phyloP scores from a whole-genome alignment of 2,888 invertebrate genomes.

The Trachelus tabidus region DNA sequence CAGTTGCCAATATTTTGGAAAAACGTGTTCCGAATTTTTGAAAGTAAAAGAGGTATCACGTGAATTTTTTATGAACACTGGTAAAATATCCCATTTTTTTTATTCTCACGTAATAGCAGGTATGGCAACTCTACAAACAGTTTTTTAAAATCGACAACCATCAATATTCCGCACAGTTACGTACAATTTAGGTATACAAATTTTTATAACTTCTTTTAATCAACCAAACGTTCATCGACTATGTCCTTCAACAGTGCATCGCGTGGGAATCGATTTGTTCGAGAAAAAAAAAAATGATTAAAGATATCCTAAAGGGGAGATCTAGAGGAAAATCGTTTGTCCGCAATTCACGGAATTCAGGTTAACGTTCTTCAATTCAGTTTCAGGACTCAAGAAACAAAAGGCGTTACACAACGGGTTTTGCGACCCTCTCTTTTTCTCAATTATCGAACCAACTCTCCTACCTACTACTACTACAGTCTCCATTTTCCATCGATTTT shows the following conservation, averaged over 20 bases:
- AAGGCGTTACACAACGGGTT: neutral
- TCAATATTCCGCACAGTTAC: no score
- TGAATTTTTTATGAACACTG: neutral
- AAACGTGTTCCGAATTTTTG: neutral
- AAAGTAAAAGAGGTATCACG: neutral
- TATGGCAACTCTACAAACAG: neutral
- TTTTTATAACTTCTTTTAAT: neutral
- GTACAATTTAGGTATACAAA: no score
- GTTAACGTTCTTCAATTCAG: conserved; percentile 1
- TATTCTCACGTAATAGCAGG: neutral
- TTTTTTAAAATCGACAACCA: neutral
- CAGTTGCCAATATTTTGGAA: neutral
- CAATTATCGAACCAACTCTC: neutral
- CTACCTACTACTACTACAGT: neutral
- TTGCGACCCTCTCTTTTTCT: neutral
- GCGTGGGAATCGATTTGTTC: neutral
- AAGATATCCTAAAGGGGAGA: neutral
- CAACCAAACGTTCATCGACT: neutral
- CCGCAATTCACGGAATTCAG: neutral
- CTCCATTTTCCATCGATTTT: neutral
- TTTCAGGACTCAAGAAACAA: neutral
- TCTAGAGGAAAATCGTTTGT: neutral
- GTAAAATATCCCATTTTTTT: neutral
- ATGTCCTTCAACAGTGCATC: neutral
- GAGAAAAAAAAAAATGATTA: neutral